Conservation (phyloP, 2,888 invertebrate genomes). For the Mystacides longicornis region DNA sequence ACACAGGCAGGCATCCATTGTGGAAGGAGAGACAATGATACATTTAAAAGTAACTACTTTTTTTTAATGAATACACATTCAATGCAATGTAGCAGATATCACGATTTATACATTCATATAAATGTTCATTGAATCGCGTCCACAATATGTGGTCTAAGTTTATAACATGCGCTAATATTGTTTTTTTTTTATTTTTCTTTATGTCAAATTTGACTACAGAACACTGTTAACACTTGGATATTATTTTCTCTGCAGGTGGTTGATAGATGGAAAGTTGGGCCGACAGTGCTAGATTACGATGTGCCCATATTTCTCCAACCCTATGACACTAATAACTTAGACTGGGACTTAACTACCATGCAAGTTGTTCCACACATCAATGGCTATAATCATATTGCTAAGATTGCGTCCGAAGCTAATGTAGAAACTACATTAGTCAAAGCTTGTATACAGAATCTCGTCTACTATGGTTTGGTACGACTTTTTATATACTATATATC, state of each 20-base stretch:
- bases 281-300: conserved; percentile 76
- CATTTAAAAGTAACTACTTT: conserved; percentile 57
- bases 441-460: conserved; percentile 86
- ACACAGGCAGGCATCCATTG: conserved; percentile 67
- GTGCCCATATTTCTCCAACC: conserved; percentile 74
- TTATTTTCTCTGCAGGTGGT: conserved; percentile 51
- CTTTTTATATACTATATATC: not conserved
- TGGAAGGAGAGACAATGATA: conserved; percentile 80
- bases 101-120: too few relatives aligned
- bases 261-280: conserved; percentile 72
- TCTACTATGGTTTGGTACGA: conserved; percentile 62
- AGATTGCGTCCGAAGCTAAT: conserved; percentile 83
- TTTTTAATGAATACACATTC: too few relatives aligned
- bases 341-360: conserved; percentile 92
- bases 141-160: too few relatives aligned
- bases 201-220: too few relatives aligned
- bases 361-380: conserved; percentile 84
- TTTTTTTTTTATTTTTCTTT: too few relatives aligned
- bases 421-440: conserved; percentile 92
- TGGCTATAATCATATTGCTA: conserved; percentile 85
- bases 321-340: conserved; percentile 49
- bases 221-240: not conserved
- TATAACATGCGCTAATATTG: too few relatives aligned
- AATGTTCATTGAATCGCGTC: too few relatives aligned
- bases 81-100: too few relatives aligned